phyloP scores from a whole-genome alignment of 1,140 invertebrate genomes.

The Planococcus citri region DNA sequence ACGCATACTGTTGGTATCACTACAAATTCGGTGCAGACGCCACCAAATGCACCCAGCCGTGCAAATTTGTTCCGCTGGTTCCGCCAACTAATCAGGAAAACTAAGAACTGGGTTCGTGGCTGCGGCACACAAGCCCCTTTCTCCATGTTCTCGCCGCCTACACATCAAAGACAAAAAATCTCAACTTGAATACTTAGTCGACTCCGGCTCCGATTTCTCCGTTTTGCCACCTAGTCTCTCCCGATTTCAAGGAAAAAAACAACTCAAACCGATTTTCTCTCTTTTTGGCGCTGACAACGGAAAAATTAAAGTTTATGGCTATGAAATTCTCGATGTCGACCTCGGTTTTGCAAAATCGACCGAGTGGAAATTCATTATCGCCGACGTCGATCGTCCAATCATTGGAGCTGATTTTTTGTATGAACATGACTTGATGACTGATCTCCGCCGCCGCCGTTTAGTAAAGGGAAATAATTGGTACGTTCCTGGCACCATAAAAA shows the following conservation, averaged over 20 bases:
- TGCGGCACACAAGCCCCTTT: not conserved
- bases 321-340: not conserved
- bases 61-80: not conserved
- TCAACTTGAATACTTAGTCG: not conserved
- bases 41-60: not conserved
- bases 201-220: slow-evolving; percentile 4
- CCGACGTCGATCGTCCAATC: not conserved
- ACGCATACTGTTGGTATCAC: not conserved
- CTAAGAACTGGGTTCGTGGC: not conserved
- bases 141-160: not conserved
- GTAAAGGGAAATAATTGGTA: not conserved
- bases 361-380: slow-evolving; percentile 13
- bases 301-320: slow-evolving; percentile 1
- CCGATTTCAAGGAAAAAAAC: no score
- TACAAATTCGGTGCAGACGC: not conserved
- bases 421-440: not conserved
- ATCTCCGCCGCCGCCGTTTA: not conserved
- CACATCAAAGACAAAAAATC: not conserved
- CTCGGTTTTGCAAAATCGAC: not conserved
- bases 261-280: not conserved
- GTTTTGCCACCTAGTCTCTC: no score
- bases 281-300: slow-evolving; percentile 7
- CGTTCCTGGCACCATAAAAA: not conserved
- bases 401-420: slow-evolving; percentile 13
- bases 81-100: not conserved